A percentile compares a stretch with the other conserved stretches of the same genome.
phyloP scores from a whole-genome alignment of 2,113 vertebrate genomes.

The Phoxinus phoxinus region DNA sequence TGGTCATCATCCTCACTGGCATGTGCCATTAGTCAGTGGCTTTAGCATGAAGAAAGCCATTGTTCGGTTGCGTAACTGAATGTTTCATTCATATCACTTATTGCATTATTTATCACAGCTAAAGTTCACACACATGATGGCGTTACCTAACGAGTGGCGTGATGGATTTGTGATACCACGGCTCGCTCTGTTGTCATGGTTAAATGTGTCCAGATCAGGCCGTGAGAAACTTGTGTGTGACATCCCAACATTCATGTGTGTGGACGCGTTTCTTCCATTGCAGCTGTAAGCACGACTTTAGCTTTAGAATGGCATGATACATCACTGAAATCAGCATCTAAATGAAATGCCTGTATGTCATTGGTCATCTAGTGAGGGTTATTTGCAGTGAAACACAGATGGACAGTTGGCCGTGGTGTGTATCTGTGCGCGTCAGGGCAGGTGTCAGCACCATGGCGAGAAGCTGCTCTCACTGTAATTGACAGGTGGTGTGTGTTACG shows the following conservation, averaged over 20 bases:
- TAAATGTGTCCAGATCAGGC: constrained; percentile 44
- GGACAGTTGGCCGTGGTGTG: constrained; percentile 37
- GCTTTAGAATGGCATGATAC: background rate
- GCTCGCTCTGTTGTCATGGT: constrained; percentile 33
- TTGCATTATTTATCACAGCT: constrained; percentile 64
- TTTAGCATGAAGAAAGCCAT: constrained; percentile 49
- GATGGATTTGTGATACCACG: constrained; percentile 59
- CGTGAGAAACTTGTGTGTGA: constrained; percentile 25
- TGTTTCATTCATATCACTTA: constrained; percentile 60
- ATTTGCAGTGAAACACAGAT: constrained; percentile 20
- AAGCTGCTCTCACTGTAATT: constrained; percentile 68
- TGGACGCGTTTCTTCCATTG: background rate
- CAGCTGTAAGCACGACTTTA: background rate
- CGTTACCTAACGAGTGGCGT: constrained; percentile 59
- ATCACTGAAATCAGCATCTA: background rate
- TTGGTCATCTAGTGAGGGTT: background rate
- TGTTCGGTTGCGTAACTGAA: constrained; percentile 57
- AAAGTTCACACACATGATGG: constrained; percentile 56
- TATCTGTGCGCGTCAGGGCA: constrained; percentile 57
- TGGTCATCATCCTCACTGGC: constrained; percentile 39
- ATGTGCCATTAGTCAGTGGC: constrained; percentile 58
- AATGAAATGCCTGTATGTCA: background rate
- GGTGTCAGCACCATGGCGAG: constrained; percentile 65
- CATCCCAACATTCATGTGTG: background rate
- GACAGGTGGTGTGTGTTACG: constrained; percentile 66